Conservation (phyloP, 1,140 invertebrate species). For the Maconellicoccus hirsutus region DNA sequence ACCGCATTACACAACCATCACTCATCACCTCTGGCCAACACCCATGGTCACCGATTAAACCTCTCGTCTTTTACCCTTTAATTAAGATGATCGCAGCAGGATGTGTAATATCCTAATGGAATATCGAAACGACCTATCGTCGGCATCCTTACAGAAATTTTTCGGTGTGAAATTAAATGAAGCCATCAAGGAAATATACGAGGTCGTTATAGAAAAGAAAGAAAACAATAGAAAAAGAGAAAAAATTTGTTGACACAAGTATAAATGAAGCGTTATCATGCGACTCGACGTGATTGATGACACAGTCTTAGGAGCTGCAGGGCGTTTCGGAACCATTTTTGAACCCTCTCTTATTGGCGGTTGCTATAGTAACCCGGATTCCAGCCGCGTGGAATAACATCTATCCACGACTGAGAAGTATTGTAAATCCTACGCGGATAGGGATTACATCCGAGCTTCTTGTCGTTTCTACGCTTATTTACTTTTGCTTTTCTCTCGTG, state of each 20-base stretch:
- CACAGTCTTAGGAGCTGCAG: slow-evolving; percentile 10
- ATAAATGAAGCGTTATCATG: slow-evolving; percentile 22
- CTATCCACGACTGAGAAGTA: not conserved
- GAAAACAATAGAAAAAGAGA: slow-evolving; percentile 11
- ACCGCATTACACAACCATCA: too few species aligned
- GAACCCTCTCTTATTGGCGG: slow-evolving; percentile 20
- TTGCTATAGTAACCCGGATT: slow-evolving; percentile 12
- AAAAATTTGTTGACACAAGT: slow-evolving; percentile 19
- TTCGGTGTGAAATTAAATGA: slow-evolving; percentile 15
- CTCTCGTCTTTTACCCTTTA: not conserved
- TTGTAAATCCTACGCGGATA: slow-evolving; percentile 20
- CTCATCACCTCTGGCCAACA: not conserved
- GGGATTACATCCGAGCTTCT: not conserved
- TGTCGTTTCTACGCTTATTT: not conserved
- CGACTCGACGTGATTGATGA: slow-evolving; percentile 18
- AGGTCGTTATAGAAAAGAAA: not conserved
- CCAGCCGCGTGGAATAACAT: slow-evolving; percentile 19
- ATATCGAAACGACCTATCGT: not conserved
- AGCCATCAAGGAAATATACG: slow-evolving; percentile 17
- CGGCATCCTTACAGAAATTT: not conserved
- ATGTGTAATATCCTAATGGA: not conserved
- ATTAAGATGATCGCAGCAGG: not conserved
- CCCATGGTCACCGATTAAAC: not conserved
- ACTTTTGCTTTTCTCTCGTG: not conserved
- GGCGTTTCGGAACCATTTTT: slow-evolving; percentile 21